Conservation (phyloP, 2,113 vertebrate species). For the Prochilodus magdalenae region DNA sequence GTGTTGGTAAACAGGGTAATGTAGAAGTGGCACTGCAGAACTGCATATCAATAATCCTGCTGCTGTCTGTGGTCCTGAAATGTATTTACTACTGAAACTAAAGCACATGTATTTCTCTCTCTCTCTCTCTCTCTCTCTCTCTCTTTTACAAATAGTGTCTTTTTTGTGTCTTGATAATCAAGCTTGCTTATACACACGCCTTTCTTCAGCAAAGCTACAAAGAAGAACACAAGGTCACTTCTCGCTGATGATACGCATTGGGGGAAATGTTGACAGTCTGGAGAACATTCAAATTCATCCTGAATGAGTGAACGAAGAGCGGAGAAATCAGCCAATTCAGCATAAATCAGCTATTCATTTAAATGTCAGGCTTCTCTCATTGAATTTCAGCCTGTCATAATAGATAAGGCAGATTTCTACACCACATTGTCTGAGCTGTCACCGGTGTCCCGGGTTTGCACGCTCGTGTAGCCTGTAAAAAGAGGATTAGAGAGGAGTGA, state of each 20-base stretch:
- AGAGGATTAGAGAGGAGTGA: conserved; percentile 35
- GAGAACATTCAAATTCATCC: background rate
- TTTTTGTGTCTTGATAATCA: background rate
- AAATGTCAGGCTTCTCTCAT: conserved; percentile 72
- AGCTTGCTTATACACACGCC: background rate
- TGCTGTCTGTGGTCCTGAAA: conserved; percentile 20
- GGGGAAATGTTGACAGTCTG: conserved; percentile 17
- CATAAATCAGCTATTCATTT: conserved; percentile 73
- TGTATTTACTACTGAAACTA: background rate
- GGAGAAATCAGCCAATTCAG: conserved; percentile 76
- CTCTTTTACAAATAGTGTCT: background rate
- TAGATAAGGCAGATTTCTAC: conserved; percentile 61
- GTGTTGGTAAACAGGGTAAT: too few relatives aligned
- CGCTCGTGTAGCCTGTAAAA: conserved; percentile 46
- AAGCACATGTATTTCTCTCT: background rate
- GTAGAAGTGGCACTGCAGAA: background rate
- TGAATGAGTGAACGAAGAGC: conserved; percentile 64
- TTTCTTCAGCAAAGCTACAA: background rate
- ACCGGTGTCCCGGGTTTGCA: conserved; percentile 55
- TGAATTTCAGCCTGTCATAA: conserved; percentile 71
- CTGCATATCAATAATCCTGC: background rate
- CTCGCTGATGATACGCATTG: conserved; percentile 1
- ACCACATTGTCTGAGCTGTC: conserved; percentile 60
- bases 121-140: background rate
- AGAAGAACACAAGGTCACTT: conserved; percentile 15